phyloP scores from a whole-genome alignment of 2,113 vertebrate genomes.

The Lasiurus borealis region DNA sequence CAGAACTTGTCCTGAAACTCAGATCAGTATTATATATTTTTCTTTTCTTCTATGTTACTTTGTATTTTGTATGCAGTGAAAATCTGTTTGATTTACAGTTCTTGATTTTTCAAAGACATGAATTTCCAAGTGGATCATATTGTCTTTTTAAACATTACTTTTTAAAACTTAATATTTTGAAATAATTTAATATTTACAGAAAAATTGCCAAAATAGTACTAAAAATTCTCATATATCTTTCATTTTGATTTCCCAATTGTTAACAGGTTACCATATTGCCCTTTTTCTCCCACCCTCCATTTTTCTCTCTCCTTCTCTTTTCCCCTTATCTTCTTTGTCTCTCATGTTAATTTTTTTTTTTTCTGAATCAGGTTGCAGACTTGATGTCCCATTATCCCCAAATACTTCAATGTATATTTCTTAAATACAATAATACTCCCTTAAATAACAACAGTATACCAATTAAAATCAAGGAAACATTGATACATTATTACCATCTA shows the following conservation, averaged over 20 bases:
- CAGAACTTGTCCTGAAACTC: constrained; percentile 10
- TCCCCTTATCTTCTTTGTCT: neutral
- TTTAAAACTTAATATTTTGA: constrained; percentile 31
- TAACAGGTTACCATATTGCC: neutral
- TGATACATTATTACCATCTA: constrained; percentile 13
- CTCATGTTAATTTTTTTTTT: constrained; percentile 35
- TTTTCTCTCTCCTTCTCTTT: neutral
- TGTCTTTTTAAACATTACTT: constrained; percentile 32
- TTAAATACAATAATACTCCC: neutral
- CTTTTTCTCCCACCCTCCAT: neutral
- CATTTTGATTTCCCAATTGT: neutral
- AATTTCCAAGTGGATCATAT: constrained; percentile 17
- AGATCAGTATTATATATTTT: neutral
- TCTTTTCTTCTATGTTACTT: constrained; percentile 12
- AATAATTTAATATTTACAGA: constrained; percentile 56
- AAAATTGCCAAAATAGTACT: neutral
- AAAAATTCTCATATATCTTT: neutral
- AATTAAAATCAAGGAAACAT: constrained; percentile 25
- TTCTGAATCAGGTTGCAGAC: neutral
- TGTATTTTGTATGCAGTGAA: constrained; percentile 43
- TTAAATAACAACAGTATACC: neutral
- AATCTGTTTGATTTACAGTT: constrained; percentile 25
- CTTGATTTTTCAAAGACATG: constrained; percentile 27
- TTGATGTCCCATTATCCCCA: constrained; percentile 4
- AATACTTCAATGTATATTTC: neutral